Percentiles rank a stretch among this genome's conserved stretches.
phyloP scores from a whole-genome alignment of 1,140 invertebrate species.

The Grapholita molesta region DNA sequence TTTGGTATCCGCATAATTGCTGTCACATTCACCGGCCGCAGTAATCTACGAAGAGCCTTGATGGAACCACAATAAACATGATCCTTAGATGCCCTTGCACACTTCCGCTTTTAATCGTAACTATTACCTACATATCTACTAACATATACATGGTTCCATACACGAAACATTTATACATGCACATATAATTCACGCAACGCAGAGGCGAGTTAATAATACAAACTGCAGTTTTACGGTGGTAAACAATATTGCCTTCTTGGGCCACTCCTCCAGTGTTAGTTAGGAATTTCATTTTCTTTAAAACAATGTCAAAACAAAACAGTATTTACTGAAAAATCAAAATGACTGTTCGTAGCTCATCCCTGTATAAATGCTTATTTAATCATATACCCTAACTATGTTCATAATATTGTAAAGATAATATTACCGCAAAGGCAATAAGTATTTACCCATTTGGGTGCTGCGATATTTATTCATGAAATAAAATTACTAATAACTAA shows the following conservation, averaged over 20 bases:
- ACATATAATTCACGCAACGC: background rate
- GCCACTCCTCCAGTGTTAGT: too few species aligned
- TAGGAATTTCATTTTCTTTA: too few species aligned
- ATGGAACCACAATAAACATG: slow-evolving; percentile 14
- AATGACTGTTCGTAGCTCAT: too few species aligned
- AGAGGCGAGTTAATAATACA: background rate
- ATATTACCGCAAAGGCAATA: too few species aligned
- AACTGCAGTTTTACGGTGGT: background rate
- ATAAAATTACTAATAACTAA: too few species aligned
- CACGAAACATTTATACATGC: background rate
- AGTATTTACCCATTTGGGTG: too few species aligned
- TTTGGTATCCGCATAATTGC: background rate
- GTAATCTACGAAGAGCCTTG: slow-evolving; percentile 6
- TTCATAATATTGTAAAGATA: too few species aligned
- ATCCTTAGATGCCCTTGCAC: slow-evolving; percentile 22
- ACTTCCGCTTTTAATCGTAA: slow-evolving; percentile 19
- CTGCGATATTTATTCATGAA: too few species aligned
- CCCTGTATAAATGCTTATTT: too few species aligned
- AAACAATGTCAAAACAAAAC: too few species aligned
- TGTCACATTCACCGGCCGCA: background rate
- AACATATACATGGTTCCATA: background rate
- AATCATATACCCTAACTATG: too few species aligned
- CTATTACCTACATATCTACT: background rate
- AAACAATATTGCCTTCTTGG: background rate
- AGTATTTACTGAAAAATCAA: too few species aligned